Evolutionary conservation across 2,113 vertebrate species (phyloP), one percentile per base, ranked within the genome.

Genomic region (Chamaea fasciata): DNA sequence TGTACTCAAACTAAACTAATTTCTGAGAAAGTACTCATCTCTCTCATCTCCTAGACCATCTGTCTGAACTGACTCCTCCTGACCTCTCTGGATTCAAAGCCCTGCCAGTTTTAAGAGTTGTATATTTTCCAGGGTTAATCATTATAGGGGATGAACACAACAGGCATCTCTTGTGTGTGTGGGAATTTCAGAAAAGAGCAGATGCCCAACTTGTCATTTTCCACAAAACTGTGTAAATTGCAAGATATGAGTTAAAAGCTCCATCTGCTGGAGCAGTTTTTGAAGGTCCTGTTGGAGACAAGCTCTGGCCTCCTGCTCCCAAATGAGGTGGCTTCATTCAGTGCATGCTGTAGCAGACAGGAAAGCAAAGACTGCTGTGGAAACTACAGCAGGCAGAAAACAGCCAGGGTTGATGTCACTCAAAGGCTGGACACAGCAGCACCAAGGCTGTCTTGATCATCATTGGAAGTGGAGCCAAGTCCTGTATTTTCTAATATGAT

Each of bases 231-330:
- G 18, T 85, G 59, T 79, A 86, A 83, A 59, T 94, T 87, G 16
- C 44, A 94, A 95, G 96, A 69, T 28, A 44, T 56, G 59, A 91
- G 75, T 79, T 92, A 95, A 95, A 96, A 96, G 93, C 94, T 96
- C 95, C 95, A 96, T 93, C 96, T 97, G 82, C 94, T 96, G 95
- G 94, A 95, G 79, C 85, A 74, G 75, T 60, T 83, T 73, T 93
- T 90, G 87, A 92, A 90, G 92, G 27, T 60, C 71, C 73, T 91
- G 15, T 75, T 93, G 90, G 76, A 90, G 90, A 67, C 24, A 67
- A 92, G 59, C 35, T 94, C 82, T 83, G 77, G 59, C 24, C 82
- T 78, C 74, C 64, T 90, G 23, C 67, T 93, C 35, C 62, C 35
- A 77, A 9, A 39, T 77, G 37, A 70, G 22, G 31, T 87, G 46